Percentiles rank a stretch among this genome's conserved stretches.
These are phyloP conservation scores for Brachyhypopomus occidentalis DNA, from an alignment of 2,113 vertebrate species.

Conservation along the genomic window DNA sequence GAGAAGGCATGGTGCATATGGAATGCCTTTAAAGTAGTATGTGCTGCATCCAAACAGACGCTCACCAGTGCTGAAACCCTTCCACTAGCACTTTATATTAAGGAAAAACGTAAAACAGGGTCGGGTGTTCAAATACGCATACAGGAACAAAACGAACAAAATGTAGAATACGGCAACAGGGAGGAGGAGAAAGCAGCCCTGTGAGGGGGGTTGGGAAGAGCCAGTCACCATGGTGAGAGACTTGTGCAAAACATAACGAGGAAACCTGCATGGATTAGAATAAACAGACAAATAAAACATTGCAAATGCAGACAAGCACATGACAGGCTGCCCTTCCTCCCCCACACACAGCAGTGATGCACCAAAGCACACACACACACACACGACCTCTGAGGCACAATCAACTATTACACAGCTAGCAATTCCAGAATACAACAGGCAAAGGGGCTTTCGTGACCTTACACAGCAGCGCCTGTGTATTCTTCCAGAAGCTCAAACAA, in stretches of 20 bases:
- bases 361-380: neutral
- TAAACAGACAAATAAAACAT: slow-evolving; percentile 9
- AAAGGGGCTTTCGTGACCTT: neutral
- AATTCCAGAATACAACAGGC: neutral
- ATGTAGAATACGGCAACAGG: neutral
- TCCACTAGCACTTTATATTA: neutral
- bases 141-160: neutral
- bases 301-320: neutral
- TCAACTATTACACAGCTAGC: neutral
- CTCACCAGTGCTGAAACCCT: neutral
- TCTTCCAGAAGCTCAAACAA: neutral
- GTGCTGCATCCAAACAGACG: neutral
- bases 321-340: neutral
- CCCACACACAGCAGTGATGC: neutral
- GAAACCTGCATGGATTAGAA: slow-evolving; percentile 19
- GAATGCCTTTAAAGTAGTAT: slow-evolving; percentile 1
- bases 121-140: slow-evolving; percentile 14
- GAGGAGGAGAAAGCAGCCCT: neutral
- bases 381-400: neutral
- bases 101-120: neutral
- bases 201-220: slow-evolving; percentile 41
- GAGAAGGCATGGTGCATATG: neutral
- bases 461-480: neutral
- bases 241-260: slow-evolving; percentile 68
- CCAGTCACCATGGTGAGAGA: slow-evolving; percentile 52